A percentile compares a stretch with the other conserved stretches of the same genome.
Conservation (phyloP, 2,888 invertebrate genomes). For the Archips xylosteana region DNA sequence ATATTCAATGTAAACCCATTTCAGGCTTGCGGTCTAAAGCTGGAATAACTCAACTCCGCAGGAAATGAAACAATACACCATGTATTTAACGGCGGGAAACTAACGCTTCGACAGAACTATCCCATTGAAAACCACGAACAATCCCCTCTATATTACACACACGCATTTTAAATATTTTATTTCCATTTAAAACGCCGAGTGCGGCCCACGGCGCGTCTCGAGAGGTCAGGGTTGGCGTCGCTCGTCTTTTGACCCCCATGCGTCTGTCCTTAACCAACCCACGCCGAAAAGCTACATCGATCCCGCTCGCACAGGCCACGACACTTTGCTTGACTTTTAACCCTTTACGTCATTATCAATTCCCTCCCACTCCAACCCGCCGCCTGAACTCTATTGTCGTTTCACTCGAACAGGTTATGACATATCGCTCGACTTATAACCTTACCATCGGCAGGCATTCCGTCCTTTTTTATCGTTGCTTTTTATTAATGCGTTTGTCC, state of each 20-base stretch:
- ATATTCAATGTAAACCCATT: conserved; percentile 30
- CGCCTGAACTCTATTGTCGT: conserved; percentile 57
- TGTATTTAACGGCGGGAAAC: conserved; percentile 59
- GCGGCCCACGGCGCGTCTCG: conserved; percentile 71
- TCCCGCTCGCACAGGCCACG: conserved; percentile 77
- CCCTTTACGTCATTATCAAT: conserved; percentile 80
- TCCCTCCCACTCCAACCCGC: conserved; percentile 67
- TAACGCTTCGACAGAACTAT: conserved; percentile 53
- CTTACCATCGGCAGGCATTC: conserved; percentile 67
- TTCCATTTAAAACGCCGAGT: conserved; percentile 55
- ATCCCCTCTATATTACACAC: conserved; percentile 49
- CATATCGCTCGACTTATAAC: conserved; percentile 84
- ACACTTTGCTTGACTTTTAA: conserved; percentile 83
- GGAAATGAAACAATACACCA: conserved; percentile 57
- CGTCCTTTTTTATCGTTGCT: conserved; percentile 66
- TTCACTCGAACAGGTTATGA: conserved; percentile 82
- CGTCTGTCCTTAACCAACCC: conserved; percentile 60
- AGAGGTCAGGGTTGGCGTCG: conserved; percentile 84
- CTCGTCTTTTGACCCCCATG: conserved; percentile 82
- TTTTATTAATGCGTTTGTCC: conserved; percentile 63
- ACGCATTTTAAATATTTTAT: conserved; percentile 48
- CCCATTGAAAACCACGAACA: conserved; percentile 55
- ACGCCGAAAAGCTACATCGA: conserved; percentile 53
- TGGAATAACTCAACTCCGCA: conserved; percentile 41
- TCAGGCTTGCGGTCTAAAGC: conserved; percentile 29